Base-by-base conservation (phyloP, 2,113 vertebrate species). In the Pterocles orientalis region DNA sequence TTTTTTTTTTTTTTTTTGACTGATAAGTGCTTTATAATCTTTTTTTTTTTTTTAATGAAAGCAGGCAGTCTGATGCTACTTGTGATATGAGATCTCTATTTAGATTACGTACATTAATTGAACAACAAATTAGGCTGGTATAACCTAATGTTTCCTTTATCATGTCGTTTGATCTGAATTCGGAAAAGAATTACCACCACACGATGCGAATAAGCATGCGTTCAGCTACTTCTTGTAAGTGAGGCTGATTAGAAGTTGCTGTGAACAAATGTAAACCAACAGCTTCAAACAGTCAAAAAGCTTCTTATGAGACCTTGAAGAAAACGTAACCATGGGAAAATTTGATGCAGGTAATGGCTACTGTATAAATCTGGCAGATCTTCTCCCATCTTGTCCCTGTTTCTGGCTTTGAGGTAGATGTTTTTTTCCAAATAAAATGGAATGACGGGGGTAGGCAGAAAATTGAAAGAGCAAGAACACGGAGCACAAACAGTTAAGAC, bases 41-140 rank as follows among this genome's bases (percentile, higher is more conserved):
- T n/a, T n/a, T n/a, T n/a, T n/a, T n/a, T 53, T 88, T 69, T 86
- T 73, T 26, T 15, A 94, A 95, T 90, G 91, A 94, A 94, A 90
- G 90, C 45, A 80, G 83, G 26, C 41, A 86, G 47, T 66, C 19
- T 62, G 87, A 94, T 93, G 57, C 36, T 79, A 72, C 50, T 75
- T 57, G 20, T 58, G 88, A 91, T 90, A 89, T 3, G 33, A 86
- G 81, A 95, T 96, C 91, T 86, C 75, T 88, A 51, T 85, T 86
- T 91, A 91, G 70, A 94, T 90, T 81, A 62, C 16, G 1, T 71
- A 64, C 54, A 84, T 83, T 88, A 10, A 94, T 45, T 86, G 83
- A 94, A 91, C 88, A 84, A 90, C 43, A 92, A 86, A 96, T 90
- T 82, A 94, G 84, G 62, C 68, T 2, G 8, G 24, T 31, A 71